These are phyloP conservation scores for Catharus fuscescens DNA, from an alignment of 2,113 vertebrate genomes.

Conservation along the genomic window DNA sequence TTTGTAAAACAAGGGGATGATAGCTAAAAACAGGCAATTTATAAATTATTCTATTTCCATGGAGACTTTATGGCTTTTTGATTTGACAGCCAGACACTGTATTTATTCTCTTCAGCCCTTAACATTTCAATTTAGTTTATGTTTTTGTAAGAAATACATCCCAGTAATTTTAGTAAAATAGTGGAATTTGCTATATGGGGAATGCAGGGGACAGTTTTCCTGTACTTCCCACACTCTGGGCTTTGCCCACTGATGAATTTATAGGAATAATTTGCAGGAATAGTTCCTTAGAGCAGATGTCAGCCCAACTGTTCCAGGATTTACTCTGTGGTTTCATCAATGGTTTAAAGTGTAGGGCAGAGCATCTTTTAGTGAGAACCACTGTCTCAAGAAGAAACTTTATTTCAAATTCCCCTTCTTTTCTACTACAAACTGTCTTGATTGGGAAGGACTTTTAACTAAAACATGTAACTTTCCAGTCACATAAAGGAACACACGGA, in stretches of 20 bases:
- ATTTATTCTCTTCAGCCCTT: neutral
- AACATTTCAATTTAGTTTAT: neutral
- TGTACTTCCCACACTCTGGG: neutral
- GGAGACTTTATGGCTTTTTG: neutral
- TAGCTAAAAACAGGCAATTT: neutral
- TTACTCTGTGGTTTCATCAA: neutral
- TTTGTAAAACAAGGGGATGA: neutral
- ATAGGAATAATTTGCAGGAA: neutral
- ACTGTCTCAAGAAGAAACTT: neutral
- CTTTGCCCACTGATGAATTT: neutral
- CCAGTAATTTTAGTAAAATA: neutral
- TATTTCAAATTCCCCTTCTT: neutral
- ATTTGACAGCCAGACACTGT: neutral
- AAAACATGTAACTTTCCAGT: neutral
- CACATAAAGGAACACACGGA: neutral
- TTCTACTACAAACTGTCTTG: neutral
- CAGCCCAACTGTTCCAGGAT: neutral
- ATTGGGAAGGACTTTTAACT: neutral
- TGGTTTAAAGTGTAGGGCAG: neutral
- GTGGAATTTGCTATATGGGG: neutral
- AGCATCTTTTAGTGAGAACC: neutral
- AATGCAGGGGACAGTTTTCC: neutral
- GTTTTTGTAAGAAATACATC: neutral
- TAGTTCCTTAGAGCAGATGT: neutral
- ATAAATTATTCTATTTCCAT: neutral